Evolutionary conservation across 2,888 invertebrate species (phyloP), one percentile per base, ranked within the genome.

Genomic region (Dryococelus australis): DNA sequence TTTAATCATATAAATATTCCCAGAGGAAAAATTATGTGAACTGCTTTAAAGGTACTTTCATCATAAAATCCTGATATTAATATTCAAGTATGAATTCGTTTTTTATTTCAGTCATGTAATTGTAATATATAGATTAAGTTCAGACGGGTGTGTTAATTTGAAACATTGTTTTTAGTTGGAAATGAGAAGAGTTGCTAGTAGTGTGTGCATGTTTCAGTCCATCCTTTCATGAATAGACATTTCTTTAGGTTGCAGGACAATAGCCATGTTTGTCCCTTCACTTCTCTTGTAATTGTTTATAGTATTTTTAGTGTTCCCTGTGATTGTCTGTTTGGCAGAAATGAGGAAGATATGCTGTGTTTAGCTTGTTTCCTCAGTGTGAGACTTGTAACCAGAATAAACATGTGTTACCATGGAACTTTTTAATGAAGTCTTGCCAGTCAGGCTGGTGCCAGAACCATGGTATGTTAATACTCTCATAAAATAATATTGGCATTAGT

Each of bases 381-480:
- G 65, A 65, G 65, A 65, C 65, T 8, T 65, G 65, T 65, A 65
- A 65, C 24, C 65, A 24, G 24, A 20, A n/a, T 65, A 65, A 65
- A 65, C 65, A n/a, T 65, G 10, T 65, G 24, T 16, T 16, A 24
- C 65, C 65, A 65, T 65, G 65, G 65, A 65, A 20, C 65, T 65
- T 20, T 65, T 65, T 47, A 47, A 47, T 47, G 47, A 65, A 65
- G 65, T 65, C 65, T 65, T 65, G 65, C 65, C 65, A 65, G 65
- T 65, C 8, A 24, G 16, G 65, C 65, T 51, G 8, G 16, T 65
- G 65, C 65, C 65, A 65, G 65, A n/a, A 65, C 65, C 20, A 65
- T 65, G 65, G 65, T 65, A 65, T n/a, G n/a, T 65, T 65, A 65
- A 65, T 65, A 65, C 65, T 65, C 65, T 65, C 65, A 24, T 65